Percentiles rank a stretch among this genome's conserved stretches.
These are phyloP conservation scores for Galaxias olidus DNA, from an alignment of 2,797 vertebrate species.

Conservation along the genomic window DNA sequence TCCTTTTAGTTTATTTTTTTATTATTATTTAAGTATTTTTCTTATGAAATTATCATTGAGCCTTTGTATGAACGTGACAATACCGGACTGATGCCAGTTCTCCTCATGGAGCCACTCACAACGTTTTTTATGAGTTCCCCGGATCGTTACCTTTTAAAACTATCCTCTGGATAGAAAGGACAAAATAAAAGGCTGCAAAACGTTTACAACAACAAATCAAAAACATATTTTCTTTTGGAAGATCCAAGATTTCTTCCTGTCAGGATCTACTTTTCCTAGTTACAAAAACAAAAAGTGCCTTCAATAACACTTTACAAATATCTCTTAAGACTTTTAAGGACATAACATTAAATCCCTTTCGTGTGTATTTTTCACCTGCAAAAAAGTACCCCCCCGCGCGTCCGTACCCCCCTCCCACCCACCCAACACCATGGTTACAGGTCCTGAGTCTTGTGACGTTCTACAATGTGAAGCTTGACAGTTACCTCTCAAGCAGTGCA, in stretches of 20 bases:
- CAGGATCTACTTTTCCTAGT: constrained; percentile 49
- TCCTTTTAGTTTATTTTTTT: no score
- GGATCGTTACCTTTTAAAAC: constrained; percentile 59
- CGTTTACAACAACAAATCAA: constrained; percentile 45
- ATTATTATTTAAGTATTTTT: no score
- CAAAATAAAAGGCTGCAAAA: constrained; percentile 44
- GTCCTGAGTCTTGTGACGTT: constrained; percentile 78
- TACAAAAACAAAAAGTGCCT: background rate
- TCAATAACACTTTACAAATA: constrained; percentile 42
- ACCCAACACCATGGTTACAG: constrained; percentile 48
- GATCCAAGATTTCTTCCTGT: constrained; percentile 33
- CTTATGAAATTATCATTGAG: constrained; percentile 56
- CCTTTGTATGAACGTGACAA: constrained; percentile 78
- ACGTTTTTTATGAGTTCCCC: constrained; percentile 59
- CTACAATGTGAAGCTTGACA: constrained; percentile 73
- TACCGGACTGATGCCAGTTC: constrained; percentile 71
- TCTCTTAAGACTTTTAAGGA: constrained; percentile 45
- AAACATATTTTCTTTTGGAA: constrained; percentile 23
- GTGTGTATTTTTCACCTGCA: constrained; percentile 57
- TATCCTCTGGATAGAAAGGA: constrained; percentile 47
- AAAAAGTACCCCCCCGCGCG: constrained; percentile 18
- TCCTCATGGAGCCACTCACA: constrained; percentile 53
- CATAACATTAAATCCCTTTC: constrained; percentile 13
- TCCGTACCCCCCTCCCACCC: no score
- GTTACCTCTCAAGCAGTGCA: constrained; percentile 65